Evolutionary conservation across 2,113 vertebrate species (phyloP).

Genomic region (Mirza zaza): DNA sequence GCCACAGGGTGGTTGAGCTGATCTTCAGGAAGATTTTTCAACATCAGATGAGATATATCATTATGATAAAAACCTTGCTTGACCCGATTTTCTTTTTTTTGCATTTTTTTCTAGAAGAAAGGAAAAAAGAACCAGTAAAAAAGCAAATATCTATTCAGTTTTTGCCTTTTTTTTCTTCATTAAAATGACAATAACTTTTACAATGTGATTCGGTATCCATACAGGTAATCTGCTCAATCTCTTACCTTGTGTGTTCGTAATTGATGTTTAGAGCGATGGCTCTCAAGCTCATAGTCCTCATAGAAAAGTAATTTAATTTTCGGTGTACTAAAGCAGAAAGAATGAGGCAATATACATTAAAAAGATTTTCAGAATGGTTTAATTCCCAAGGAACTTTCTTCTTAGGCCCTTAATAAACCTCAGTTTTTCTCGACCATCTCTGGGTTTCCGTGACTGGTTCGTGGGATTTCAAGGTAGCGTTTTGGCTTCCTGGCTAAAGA

Average conservation of each 20-base stretch:
- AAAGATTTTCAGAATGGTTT: slow-evolving; percentile 53
- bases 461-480: background rate
- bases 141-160: background rate
- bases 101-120: slow-evolving; percentile 40
- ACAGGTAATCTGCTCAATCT: background rate
- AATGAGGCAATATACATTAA: slow-evolving; percentile 57
- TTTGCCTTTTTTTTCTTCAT: background rate
- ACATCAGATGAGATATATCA: background rate
- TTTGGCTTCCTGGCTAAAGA: background rate
- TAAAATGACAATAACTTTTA: background rate
- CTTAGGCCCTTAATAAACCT: slow-evolving; percentile 15
- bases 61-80: background rate
- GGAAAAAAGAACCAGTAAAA: background rate
- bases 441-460: background rate
- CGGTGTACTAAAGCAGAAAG: slow-evolving; percentile 63
- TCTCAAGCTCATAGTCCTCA: slow-evolving; percentile 13
- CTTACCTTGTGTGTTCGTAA: background rate
- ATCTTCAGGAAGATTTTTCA: background rate
- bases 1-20: background rate
- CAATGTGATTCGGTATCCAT: background rate
- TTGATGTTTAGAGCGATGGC: background rate
- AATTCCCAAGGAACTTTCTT: slow-evolving; percentile 57
- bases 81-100: background rate
- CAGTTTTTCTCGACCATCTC: background rate
- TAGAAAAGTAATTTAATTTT: slow-evolving; percentile 68